A percentile compares a stretch with the other conserved stretches of the same genome.
Conservation (phyloP, 2,113 vertebrate genomes). For the Variabilichromis moorii region DNA sequence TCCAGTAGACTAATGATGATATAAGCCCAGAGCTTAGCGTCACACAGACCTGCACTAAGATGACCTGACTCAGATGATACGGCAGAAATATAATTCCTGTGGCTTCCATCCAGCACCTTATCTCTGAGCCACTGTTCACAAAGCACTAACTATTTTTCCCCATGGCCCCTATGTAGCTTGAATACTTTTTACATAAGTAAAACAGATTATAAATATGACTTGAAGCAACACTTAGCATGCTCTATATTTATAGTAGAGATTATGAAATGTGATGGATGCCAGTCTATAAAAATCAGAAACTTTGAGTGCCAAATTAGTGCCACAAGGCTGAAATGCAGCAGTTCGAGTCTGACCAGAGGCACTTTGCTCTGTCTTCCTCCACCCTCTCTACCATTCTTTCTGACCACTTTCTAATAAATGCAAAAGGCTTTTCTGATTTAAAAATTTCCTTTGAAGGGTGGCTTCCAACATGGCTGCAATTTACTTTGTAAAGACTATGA, state of each 20-base stretch:
- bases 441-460: background rate
- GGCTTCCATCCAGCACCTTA: conserved; percentile 8
- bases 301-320: background rate
- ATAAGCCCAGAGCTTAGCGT: conserved; percentile 21
- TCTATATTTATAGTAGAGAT: background rate
- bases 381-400: background rate
- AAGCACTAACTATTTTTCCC: background rate
- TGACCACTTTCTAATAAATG: background rate
- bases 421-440: background rate
- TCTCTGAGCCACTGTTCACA: background rate
- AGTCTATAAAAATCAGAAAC: background rate
- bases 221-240: background rate
- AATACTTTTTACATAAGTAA: background rate
- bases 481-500: background rate
- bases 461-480: background rate
- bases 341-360: background rate
- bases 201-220: background rate
- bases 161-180: background rate
- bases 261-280: background rate
- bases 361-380: background rate
- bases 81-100: conserved; percentile 1
- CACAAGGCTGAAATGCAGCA: background rate
- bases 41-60: conserved; percentile 29
- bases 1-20: conserved; percentile 30
- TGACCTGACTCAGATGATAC: conserved; percentile 13